Evolutionary conservation across 2,113 vertebrate species (phyloP).

Genomic region (Carassius auratus): DNA sequence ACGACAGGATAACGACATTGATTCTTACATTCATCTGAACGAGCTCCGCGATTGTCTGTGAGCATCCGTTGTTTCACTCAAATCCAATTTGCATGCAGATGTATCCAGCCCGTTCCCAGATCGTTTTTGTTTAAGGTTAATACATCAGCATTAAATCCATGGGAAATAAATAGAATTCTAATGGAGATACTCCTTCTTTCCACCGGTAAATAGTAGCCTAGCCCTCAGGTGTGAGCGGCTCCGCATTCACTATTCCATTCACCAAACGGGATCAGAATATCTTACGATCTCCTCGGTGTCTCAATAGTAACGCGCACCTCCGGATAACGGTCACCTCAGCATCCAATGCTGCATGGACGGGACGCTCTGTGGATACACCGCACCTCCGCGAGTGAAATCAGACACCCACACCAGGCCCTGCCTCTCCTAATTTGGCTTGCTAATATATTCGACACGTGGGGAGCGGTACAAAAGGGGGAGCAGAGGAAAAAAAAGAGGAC

Average conservation of each 20-base stretch:
- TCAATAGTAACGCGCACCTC: constrained; percentile 30
- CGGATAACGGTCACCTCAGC: constrained; percentile 49
- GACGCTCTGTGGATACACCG: constrained; percentile 34
- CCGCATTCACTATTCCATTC: constrained; percentile 8
- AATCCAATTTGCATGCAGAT: constrained; percentile 60
- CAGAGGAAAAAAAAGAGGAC: constrained; percentile 27
- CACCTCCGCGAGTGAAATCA: constrained; percentile 69
- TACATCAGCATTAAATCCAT: constrained; percentile 49
- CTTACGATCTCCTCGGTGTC: not conserved
- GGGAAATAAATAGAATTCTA: constrained; percentile 6
- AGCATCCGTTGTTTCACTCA: constrained; percentile 51
- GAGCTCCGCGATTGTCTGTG: constrained; percentile 35
- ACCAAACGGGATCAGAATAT: not conserved
- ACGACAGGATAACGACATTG: not conserved
- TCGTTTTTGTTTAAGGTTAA: constrained; percentile 6
- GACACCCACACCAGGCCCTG: constrained; percentile 69
- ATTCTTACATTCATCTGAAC: constrained; percentile 63
- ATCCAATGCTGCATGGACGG: constrained; percentile 42
- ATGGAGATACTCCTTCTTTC: not conserved
- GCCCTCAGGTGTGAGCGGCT: constrained; percentile 46
- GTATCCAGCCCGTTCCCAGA: constrained; percentile 24
- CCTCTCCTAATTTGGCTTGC: constrained; percentile 65
- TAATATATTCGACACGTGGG: constrained; percentile 78
- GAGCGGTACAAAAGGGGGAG: constrained; percentile 67
- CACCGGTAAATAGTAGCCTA: not conserved